Evolutionary conservation across 2,888 invertebrate species (phyloP), one percentile per base, ranked within the genome.

Genomic region (Congeria kusceri): DNA sequence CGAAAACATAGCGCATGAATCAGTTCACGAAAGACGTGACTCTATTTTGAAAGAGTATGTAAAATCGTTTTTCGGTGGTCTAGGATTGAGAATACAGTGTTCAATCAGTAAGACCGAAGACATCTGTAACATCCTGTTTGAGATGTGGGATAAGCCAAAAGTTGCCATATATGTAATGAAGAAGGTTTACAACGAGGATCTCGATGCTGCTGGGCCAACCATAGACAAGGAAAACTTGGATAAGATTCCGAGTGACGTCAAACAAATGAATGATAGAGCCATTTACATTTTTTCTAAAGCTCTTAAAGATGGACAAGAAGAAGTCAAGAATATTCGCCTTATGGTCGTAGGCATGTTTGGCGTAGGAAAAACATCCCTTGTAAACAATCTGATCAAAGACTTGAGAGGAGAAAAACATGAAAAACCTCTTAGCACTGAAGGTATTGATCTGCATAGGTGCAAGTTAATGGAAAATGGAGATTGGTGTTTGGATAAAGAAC

Each of bases 261-360:
- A 32, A 25, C 53, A 46, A 25, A 39, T 70, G 44, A 32, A 61
- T 59, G 56, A 57, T 58, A 63, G 46, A 28, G 56, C 63, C 13
- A 23, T 68, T 23, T 13, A 29, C 28, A 47, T 47, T 4, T 80
- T 75, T 64, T 29, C 67, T 18, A 64, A 63, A 15, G 68, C 58
- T 15, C 46, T 80, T 5, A 59, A 49, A 23, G 27, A 59, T 28
- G 80, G 71, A 18, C 29, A 11, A 9, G 67, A 76, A 61, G 15
- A 29, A 1, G 67, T 71, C 0, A 67, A 46, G 44, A 61, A 68
- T 64, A 72, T 80, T 18, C 39, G 80, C 44, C 32, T 76, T 1
- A 80, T 80, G 80, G 68, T 80, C 7, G 74, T 80, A 18, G 80
- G 80, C 23, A 75, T 76, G 80, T 80, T 64, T 75, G 59, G 29